Base-by-base conservation (phyloP, 1,140 invertebrate genomes). In the Sinonovacula constricta region DNA sequence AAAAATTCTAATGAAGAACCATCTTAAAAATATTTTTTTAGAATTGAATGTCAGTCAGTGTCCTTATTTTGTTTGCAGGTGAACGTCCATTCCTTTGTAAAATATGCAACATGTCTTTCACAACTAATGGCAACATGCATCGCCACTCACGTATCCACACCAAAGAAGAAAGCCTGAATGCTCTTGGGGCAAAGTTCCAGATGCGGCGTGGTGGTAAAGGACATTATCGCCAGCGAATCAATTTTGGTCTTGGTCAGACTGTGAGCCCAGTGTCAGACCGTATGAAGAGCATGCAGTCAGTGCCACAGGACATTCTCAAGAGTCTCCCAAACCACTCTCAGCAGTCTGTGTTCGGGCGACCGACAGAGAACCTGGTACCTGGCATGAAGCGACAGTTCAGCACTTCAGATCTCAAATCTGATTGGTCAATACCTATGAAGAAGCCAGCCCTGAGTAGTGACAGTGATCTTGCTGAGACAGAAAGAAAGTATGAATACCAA, bases 121-220 rank as follows among this genome's bases (percentile, higher is more conserved):
- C 95, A 34, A 97, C 95, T 2, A 97, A 96, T 88, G 95, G 95
- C 18, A 96, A 96, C 88, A 96, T 97, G 95, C 95, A 96, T 86
- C 91, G 95, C 30, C 96, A 97, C 87, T 93, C 95, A 91, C 92
- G 95, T 66, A 95, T 94, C 0, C 95, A 95, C 89, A 72, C 81
- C 15, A 89, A 89, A 80, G 84, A 87, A 60, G 82, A 84, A 34
- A 82, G 78, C 34, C 33, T 83, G 33, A 77, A 80, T 56, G 76
- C 75, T n/a, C 24, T 77, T 26, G 80, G 82, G 66, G 51, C 51
- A 14, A 71, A 76, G 62, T 56, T 74, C 30, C 72, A 65, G 30
- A 67, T 68, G 51, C 39, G 62, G 26, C 66, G 81, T 15, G n/a
- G n/a, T n/a, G 75, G 70, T 10, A 80, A 79, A 15, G 68, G 67